phyloP scores from a whole-genome alignment of 2,797 vertebrate species.

The Sebastes trivittatus region DNA sequence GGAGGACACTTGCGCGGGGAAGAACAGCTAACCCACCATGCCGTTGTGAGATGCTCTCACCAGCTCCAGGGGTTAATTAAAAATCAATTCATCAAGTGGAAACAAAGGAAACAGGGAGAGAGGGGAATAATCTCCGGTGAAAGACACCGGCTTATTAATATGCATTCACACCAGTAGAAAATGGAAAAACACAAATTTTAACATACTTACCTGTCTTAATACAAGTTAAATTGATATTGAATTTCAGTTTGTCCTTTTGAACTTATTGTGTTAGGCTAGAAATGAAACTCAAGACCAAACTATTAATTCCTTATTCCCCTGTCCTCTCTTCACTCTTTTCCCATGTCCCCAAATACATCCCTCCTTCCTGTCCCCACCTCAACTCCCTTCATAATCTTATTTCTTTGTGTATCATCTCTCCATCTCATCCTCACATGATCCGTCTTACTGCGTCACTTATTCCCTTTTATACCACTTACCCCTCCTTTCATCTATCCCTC shows the following conservation, averaged over 20 bases:
- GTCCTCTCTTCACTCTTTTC: conserved; percentile 7
- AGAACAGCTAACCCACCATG: conserved; percentile 27
- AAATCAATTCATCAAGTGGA: conserved; percentile 75
- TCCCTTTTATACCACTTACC: not conserved
- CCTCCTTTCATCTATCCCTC: not conserved
- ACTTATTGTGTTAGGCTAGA: conserved; percentile 30
- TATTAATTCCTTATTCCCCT: conserved; percentile 15
- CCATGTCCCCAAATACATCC: not conserved
- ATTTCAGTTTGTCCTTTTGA: conserved; percentile 54
- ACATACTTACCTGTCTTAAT: conserved; percentile 34
- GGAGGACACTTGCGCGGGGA: conserved; percentile 47
- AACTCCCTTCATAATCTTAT: conserved; percentile 9
- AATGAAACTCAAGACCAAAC: conserved; percentile 32
- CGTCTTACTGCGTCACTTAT: conserved; percentile 12
- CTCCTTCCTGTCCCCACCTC: not conserved
- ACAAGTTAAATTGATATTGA: conserved; percentile 56
- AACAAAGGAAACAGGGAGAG: conserved; percentile 57
- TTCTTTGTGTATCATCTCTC: conserved; percentile 10
- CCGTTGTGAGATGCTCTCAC: conserved; percentile 50
- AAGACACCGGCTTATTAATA: conserved; percentile 52
- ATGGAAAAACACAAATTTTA: conserved; percentile 45
- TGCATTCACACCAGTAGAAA: conserved; percentile 47
- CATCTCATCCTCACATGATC: conserved; percentile 7
- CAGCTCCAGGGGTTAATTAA: conserved; percentile 77
- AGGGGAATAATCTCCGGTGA: conserved; percentile 47